Conservation (phyloP, 1,140 invertebrate species). For the Parasteatoda tepidariorum region DNA sequence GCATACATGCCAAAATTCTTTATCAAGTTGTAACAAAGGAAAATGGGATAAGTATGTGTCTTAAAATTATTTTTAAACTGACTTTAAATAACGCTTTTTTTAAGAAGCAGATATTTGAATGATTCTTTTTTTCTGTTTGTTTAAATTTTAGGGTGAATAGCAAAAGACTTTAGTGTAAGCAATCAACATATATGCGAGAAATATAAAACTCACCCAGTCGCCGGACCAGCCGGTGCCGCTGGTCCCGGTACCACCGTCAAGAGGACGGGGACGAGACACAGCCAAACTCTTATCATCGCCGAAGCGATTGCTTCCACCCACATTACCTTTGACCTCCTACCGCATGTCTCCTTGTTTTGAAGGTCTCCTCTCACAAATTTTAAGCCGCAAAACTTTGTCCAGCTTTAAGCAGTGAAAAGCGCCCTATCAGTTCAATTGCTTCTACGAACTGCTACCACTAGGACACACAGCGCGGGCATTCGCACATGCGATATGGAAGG, state of each 20-base stretch:
- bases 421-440: background rate
- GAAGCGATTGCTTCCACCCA: constrained; percentile 42
- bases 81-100: no score
- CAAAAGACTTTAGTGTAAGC: no score
- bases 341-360: constrained; percentile 3
- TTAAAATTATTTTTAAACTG: no score
- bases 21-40: no score
- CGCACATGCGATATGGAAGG: constrained; percentile 3
- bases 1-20: no score
- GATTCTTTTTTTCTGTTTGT: no score
- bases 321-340: constrained; percentile 35
- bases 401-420: constrained; percentile 5
- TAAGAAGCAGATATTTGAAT: no score
- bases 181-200: background rate
- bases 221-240: constrained; percentile 42
- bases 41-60: no score
- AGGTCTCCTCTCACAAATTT: background rate
- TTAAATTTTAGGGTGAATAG: no score
- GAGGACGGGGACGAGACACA: constrained; percentile 54
- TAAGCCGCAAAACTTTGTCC: constrained; percentile 6
- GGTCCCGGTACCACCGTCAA: constrained; percentile 44
- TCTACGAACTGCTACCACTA: background rate
- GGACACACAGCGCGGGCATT: background rate
- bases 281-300: constrained; percentile 49
- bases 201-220: constrained; percentile 22